Evolutionary conservation across 2,888 invertebrate genomes (phyloP).

Genomic region (Sesamia inferens): DNA sequence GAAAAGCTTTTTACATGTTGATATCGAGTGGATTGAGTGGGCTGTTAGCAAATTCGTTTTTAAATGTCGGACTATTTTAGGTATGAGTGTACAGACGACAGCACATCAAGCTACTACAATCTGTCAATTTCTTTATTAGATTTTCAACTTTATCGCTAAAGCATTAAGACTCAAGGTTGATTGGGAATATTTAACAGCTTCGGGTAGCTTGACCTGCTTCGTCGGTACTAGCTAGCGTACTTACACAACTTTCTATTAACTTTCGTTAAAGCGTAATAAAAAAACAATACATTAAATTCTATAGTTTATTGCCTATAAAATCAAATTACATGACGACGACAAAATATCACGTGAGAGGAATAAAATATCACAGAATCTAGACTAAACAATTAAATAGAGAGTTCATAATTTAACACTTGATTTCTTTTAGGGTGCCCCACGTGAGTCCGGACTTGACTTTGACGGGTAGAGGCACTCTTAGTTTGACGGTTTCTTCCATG

Average conservation of each 20-base stretch:
- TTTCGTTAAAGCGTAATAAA: constrained; percentile 31
- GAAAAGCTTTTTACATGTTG: constrained; percentile 43
- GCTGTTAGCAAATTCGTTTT: constrained; percentile 36
- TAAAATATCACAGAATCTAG: constrained; percentile 71
- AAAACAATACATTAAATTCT: constrained; percentile 17
- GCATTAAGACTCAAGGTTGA: too few species aligned
- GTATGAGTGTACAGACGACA: not conserved
- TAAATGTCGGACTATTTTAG: constrained; percentile 21
- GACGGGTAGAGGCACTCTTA: constrained; percentile 96
- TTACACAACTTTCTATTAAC: not conserved
- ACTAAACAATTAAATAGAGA: constrained; percentile 41
- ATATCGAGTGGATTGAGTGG: constrained; percentile 31
- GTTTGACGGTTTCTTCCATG: constrained; percentile 94
- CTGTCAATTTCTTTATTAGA: too few species aligned
- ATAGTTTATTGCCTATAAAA: constrained; percentile 53
- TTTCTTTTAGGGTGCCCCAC: constrained; percentile 92
- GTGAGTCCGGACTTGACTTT: constrained; percentile 95
- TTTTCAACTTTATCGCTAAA: too few species aligned
- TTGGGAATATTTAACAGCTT: too few species aligned
- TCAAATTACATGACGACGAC: constrained; percentile 43
- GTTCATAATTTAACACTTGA: constrained; percentile 61
- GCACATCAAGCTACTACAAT: too few species aligned
- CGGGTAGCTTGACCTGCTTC: too few species aligned
- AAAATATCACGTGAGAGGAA: constrained; percentile 55
- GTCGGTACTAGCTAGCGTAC: not conserved